Conservation (phyloP, 1,140 invertebrate genomes). For the Oncopeltus fasciatus region DNA sequence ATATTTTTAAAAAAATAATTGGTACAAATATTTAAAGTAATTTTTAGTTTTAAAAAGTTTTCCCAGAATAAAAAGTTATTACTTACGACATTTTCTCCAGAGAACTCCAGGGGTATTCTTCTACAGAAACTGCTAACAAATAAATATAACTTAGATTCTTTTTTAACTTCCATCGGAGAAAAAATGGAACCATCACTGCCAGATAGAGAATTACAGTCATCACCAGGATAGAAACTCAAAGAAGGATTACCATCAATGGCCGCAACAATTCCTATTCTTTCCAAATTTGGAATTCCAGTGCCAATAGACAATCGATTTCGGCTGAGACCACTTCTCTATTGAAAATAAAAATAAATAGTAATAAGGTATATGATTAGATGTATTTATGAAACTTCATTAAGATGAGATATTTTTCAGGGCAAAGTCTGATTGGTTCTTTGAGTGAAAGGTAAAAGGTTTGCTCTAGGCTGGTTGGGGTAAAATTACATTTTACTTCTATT, state of each 20-base stretch:
- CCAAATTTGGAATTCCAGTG: background rate
- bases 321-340: constrained; percentile 2
- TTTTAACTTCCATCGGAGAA: background rate
- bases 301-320: constrained; percentile 7
- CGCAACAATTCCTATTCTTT: background rate
- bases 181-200: constrained; percentile 12
- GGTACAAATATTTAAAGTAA: too few species aligned
- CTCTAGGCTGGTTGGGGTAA: too few species aligned
- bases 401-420: too few species aligned
- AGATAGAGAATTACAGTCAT: background rate
- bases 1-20: too few species aligned
- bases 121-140: background rate
- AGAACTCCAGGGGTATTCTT: background rate
- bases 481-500: too few species aligned
- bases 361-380: too few species aligned
- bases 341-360: too few species aligned
- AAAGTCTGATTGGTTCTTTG: too few species aligned
- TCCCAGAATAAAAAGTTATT: background rate
- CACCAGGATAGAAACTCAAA: background rate
- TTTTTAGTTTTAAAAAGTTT: too few species aligned
- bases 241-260: background rate
- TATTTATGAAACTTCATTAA: too few species aligned
- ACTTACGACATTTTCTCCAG: background rate
- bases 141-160: background rate
- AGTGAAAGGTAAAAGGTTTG: too few species aligned